Evolutionary conservation across 1,140 invertebrate species (phyloP), one percentile per base, ranked within the genome.

Genomic region (Monochamus saltuarius): DNA sequence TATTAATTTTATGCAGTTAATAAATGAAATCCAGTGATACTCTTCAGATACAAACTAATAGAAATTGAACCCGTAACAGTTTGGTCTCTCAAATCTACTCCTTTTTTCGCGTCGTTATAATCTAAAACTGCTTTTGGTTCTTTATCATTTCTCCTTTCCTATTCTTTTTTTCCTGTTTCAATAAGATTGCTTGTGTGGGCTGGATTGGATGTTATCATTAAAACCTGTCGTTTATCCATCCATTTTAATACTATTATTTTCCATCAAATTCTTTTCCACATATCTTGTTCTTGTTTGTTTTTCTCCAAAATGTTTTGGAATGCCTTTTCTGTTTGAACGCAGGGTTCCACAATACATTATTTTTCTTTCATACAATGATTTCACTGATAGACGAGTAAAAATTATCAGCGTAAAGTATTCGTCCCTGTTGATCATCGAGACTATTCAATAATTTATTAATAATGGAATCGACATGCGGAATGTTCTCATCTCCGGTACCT

Each of bases 171-270:
- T 45, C 16, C 43, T 14, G 43, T 45, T 45, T 14, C 13, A 16
- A 16, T 11, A 14, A 42, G 16, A 9, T 42, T 42, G n/a, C 7
- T 7, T 10, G 13, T 42, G 11, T 42, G 53, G 7, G 10, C 10
- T n/a, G 22, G 42, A 40, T 38, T 54, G 1, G 22, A 56, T 6
- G 40, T 35, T 13, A 60, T 7, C 7, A 50, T 17, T 7, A 45
- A 2, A 34, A 54, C 40, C 22, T 54, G 36, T 3, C 51, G 11
- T 45, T 77, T 77, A 67, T 78, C 74, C 69, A 70, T 77, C 75
- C 78, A 81, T 68, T 75, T 73, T 40, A 75, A 45, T 6, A 81
- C 62, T 37, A 66, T 75, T 62, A 80, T 72, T 17, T 73, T 66
- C 60, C 54, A 72, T 71, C n/a, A n/a, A n/a, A 73, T 72, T 78